Percentiles rank a stretch among this genome's conserved stretches.
phyloP scores from a whole-genome alignment of 2,797 vertebrate genomes.

The Rhinatrema bivittatum region DNA sequence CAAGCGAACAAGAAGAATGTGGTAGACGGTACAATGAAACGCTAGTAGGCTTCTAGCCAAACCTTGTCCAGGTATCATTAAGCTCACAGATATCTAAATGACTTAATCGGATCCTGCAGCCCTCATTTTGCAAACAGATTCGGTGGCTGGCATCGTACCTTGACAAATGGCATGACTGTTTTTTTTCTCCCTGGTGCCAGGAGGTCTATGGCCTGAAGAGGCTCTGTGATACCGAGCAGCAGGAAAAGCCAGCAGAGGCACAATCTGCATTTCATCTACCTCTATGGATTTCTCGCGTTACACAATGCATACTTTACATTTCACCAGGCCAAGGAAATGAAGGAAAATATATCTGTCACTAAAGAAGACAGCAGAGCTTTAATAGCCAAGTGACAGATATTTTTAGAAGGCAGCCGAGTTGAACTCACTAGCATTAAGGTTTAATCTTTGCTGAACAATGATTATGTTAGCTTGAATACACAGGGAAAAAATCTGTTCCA shows the following conservation, averaged over 20 bases:
- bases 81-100: slow-evolving; percentile 36
- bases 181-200: slow-evolving; percentile 53
- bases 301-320: slow-evolving; percentile 48
- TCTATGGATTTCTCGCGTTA: slow-evolving; percentile 34
- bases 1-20: not conserved
- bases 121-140: slow-evolving; percentile 43
- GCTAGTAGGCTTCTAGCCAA: no score
- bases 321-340: slow-evolving; percentile 51
- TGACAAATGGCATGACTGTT: slow-evolving; percentile 31
- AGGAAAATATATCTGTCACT: slow-evolving; percentile 48
- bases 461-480: slow-evolving; percentile 42
- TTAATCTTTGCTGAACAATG: slow-evolving; percentile 46
- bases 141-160: slow-evolving; percentile 50
- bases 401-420: slow-evolving; percentile 47
- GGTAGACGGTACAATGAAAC: slow-evolving; percentile 20
- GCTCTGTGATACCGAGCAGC: slow-evolving; percentile 26
- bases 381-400: slow-evolving; percentile 46
- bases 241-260: slow-evolving; percentile 42
- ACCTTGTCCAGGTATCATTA: slow-evolving; percentile 22
- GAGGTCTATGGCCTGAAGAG: slow-evolving; percentile 54
- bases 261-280: slow-evolving; percentile 50
- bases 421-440: slow-evolving; percentile 41
- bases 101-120: slow-evolving; percentile 29
- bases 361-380: slow-evolving; percentile 38
- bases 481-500: slow-evolving; percentile 32